A percentile compares a stretch with the other conserved stretches of the same genome.
phyloP scores from a whole-genome alignment of 2,797 vertebrate genomes.

The Psittacula derbiana region DNA sequence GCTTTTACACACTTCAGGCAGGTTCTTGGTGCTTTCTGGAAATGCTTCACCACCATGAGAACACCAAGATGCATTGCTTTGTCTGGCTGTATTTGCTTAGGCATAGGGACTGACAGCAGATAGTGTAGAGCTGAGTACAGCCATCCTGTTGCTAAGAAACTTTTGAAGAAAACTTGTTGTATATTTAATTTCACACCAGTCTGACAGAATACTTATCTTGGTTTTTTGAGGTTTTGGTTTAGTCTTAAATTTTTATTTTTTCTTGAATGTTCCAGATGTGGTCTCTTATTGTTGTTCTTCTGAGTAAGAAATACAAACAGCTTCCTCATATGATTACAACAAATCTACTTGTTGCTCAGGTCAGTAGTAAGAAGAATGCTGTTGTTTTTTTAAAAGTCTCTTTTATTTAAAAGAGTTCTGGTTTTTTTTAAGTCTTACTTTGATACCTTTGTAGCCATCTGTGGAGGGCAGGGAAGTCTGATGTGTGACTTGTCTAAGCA shows the following conservation, averaged over 20 bases:
- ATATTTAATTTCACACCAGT: background rate
- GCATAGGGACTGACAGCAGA: background rate
- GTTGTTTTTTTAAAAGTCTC: background rate
- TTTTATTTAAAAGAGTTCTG: background rate
- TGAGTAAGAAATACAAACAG: conserved; percentile 91
- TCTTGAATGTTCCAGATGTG: conserved; percentile 81
- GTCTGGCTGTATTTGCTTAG: background rate
- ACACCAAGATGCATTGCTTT: background rate
- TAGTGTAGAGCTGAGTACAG: background rate
- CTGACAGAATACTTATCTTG: background rate
- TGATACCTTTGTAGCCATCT: background rate
- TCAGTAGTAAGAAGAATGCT: conserved; percentile 65
- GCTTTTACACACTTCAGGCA: background rate
- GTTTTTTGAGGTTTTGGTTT: background rate
- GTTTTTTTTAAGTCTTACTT: background rate
- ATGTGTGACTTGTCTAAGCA: background rate
- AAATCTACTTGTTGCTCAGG: conserved; percentile 93
- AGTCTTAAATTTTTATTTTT: background rate
- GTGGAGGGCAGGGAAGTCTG: background rate
- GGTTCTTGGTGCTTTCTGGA: background rate
- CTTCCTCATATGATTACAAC: conserved; percentile 91
- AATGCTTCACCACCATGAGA: background rate
- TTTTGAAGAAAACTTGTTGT: background rate
- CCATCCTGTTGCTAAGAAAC: background rate
- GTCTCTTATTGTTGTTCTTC: conserved; percentile 87